Base-by-base conservation (phyloP, 2,113 vertebrate species). In the Pelecanoides urinatrix region DNA sequence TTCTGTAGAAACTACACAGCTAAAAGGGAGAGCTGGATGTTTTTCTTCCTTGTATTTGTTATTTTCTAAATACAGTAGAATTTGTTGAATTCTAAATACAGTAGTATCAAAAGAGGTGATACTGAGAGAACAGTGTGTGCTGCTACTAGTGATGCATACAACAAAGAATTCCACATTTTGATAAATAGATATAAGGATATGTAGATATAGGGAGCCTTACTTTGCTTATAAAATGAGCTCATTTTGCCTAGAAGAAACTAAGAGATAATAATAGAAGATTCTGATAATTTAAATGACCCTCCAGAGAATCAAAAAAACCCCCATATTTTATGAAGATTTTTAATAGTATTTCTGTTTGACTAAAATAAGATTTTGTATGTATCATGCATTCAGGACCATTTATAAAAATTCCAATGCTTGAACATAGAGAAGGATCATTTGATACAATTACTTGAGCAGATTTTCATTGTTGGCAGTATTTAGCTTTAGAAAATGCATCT, bases 401-500 rank as follows among this genome's bases (percentile, higher is more conserved):
- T 91, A 78, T 85, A 84, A 92, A 92, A 84, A 74, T 58, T 62
- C 32, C 50, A 63, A 1, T 53, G 36, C 61, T 85, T 89, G 23
- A 96, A 77, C 53, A 68, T 42, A 92, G 16, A 75, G 34, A 49
- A 88, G 50, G 45, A 92, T 96, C 85, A 70, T 86, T 96, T 92
- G 45, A 78, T 94, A 83, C 53, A 93, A 90, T 95, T 96, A 49
- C 71, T 92, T 87, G 65, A 92, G 84, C 82, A 87, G 56, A 80
- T 91, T 94, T 85, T 89, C 84, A 86, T 89, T 89, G 92, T 94
- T 96, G 71, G 52, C 26, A 70, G 47, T 80, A 76, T 88, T 95
- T 91, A 89, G 65, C 61, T 84, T 94, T 93, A 86, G 76, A 94
- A 96, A 96, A 96, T 90, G 70, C 77, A 40, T 80, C 74, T 94